phyloP scores from a whole-genome alignment of 1,140 invertebrate species.

The Leptestheria dahalacensis region DNA sequence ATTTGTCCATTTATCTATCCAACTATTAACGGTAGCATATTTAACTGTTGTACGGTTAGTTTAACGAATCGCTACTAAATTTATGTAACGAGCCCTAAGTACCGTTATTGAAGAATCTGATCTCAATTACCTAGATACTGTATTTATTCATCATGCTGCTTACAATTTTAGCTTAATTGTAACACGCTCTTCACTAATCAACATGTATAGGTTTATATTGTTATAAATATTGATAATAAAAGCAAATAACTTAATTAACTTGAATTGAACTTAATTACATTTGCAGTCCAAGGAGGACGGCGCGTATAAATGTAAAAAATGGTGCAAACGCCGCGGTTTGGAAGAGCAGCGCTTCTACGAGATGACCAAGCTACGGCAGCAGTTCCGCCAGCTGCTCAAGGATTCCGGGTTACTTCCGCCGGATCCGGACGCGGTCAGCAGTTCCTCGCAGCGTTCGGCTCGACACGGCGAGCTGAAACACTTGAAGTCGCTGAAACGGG shows the following conservation, averaged over 20 bases:
- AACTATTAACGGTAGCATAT: too few relatives aligned
- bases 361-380: constrained; percentile 76
- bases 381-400: constrained; percentile 72
- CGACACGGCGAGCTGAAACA: constrained; percentile 76
- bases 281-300: constrained; percentile 5
- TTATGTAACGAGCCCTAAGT: too few relatives aligned
- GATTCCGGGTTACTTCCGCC: constrained; percentile 51
- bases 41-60: too few relatives aligned
- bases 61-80: too few relatives aligned
- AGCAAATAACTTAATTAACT: not conserved
- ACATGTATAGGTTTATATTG: too few relatives aligned
- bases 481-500: constrained; percentile 59
- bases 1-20: too few relatives aligned
- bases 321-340: constrained; percentile 73
- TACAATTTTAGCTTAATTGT: too few relatives aligned
- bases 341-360: constrained; percentile 96
- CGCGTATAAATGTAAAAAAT: constrained; percentile 43
- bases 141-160: too few relatives aligned
- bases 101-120: too few relatives aligned
- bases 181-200: too few relatives aligned
- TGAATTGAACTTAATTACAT: not conserved
- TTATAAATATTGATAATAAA: too few relatives aligned
- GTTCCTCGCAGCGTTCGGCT: constrained; percentile 56
- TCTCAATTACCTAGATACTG: too few relatives aligned
- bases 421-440: constrained; percentile 37